These are phyloP conservation scores for Platyura marginata DNA, from an alignment of 1,140 invertebrate genomes.

Conservation along the genomic window DNA sequence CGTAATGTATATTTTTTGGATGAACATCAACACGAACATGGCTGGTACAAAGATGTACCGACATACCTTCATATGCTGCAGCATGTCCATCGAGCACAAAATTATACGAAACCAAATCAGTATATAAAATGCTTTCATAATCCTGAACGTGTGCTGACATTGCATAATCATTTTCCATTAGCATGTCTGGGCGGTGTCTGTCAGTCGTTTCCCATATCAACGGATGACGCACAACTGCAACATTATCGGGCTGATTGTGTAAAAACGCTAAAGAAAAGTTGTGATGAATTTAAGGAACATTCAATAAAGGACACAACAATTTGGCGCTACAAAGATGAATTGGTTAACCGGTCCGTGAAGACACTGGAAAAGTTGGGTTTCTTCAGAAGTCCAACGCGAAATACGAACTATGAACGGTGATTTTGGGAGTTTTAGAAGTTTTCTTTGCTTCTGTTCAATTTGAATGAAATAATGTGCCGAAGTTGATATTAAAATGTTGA, in stretches of 20 bases:
- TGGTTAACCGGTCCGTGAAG: constrained; percentile 46
- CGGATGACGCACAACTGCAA: constrained; percentile 69
- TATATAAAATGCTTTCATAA: constrained; percentile 93
- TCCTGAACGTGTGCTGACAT: constrained; percentile 66
- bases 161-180: constrained; percentile 86
- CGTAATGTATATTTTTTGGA: constrained; percentile 91
- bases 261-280: constrained; percentile 69
- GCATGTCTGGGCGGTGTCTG: constrained; percentile 72
- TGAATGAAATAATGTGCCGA: too few species aligned
- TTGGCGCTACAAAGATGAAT: constrained; percentile 66
- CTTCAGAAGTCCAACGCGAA: constrained; percentile 26
- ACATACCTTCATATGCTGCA: constrained; percentile 87
- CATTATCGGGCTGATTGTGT: constrained; percentile 89
- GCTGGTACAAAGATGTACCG: constrained; percentile 66
- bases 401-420: constrained; percentile 5
- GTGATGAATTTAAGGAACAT: constrained; percentile 63
- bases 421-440: constrained; percentile 1
- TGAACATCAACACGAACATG: constrained; percentile 63
- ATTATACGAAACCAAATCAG: constrained; percentile 84
- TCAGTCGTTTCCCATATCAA: constrained; percentile 70
- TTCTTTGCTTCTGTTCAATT: too few species aligned
- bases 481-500: too few species aligned
- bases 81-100: constrained; percentile 75
- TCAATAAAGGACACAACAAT: constrained; percentile 72
- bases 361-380: constrained; percentile 55